A percentile compares a stretch with the other conserved stretches of the same genome.
Evolutionary conservation across 1,140 invertebrate species (phyloP).

Genomic region (Drosophila sulfurigaster): DNA sequence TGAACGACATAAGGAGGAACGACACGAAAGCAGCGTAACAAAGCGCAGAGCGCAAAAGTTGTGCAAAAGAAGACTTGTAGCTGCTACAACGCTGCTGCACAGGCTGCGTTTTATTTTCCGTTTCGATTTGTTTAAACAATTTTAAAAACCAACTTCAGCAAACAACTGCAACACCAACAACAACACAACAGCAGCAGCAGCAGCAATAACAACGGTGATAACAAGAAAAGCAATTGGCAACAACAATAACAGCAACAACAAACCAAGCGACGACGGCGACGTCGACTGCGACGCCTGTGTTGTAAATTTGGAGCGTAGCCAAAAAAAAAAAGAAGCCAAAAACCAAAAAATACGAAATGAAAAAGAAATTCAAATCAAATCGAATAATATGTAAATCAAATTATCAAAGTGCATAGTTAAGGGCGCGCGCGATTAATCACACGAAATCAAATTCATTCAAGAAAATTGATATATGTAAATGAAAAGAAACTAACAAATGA

Average conservation of each 20-base stretch:
- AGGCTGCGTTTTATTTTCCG: constrained; percentile 62
- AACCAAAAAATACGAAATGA: neutral
- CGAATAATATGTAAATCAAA: neutral
- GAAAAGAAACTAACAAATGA: neutral
- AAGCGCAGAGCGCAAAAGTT: constrained; percentile 70
- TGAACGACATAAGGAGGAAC: neutral
- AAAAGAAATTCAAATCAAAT: neutral
- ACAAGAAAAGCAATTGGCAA: constrained; percentile 14
- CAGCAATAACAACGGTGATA: constrained; percentile 19
- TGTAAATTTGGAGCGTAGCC: constrained; percentile 14
- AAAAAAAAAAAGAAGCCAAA: neutral
- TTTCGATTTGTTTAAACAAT: constrained; percentile 53
- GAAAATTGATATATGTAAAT: neutral
- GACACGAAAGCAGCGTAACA: constrained; percentile 64
- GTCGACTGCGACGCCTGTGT: constrained; percentile 12
- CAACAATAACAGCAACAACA: neutral
- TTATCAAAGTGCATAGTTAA: neutral
- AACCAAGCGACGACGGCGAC: neutral
- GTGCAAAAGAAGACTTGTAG: constrained; percentile 82
- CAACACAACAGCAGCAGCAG: neutral
- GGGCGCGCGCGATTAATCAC: no score
- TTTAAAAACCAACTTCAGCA: neutral
- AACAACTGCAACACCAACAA: constrained; percentile 12
- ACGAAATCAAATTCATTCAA: neutral
- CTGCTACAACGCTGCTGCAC: constrained; percentile 53